phyloP scores from a whole-genome alignment of 2,113 vertebrate species.

The Carassius gibelio region DNA sequence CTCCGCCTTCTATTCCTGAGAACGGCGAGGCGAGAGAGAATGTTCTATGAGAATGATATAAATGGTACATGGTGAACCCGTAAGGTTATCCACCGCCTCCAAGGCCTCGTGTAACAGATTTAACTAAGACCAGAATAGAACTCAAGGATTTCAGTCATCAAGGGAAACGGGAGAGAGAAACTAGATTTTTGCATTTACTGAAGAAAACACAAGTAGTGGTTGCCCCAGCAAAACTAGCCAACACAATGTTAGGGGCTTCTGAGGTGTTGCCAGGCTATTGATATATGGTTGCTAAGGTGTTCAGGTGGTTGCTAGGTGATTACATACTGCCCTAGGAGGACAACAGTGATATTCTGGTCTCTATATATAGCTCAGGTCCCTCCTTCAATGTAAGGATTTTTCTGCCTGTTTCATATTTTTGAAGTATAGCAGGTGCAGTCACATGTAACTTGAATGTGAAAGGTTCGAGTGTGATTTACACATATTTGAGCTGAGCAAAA shows the following conservation, averaged over 20 bases:
- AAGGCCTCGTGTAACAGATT: constrained; percentile 42
- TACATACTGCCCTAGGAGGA: neutral
- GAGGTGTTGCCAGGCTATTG: neutral
- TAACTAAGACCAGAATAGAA: constrained; percentile 54
- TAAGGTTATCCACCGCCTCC: constrained; percentile 52
- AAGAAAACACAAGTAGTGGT: neutral
- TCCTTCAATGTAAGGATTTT: too few species aligned
- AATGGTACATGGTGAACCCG: constrained; percentile 43
- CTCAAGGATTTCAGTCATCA: constrained; percentile 49
- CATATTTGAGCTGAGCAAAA: too few species aligned
- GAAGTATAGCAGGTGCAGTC: too few species aligned
- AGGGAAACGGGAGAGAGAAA: constrained; percentile 12
- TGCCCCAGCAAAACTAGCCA: neutral
- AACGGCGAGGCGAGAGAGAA: neutral
- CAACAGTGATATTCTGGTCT: neutral
- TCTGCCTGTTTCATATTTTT: too few species aligned
- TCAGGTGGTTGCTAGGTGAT: neutral
- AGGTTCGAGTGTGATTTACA: too few species aligned
- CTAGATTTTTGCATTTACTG: neutral
- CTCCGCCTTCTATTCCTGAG: neutral
- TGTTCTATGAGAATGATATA: constrained; percentile 7
- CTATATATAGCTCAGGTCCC: too few species aligned
- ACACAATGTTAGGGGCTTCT: neutral
- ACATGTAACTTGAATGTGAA: too few species aligned
- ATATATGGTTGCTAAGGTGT: neutral